phyloP scores from a whole-genome alignment of 1,140 invertebrate species.

The Zaprionus tsacasi region DNA sequence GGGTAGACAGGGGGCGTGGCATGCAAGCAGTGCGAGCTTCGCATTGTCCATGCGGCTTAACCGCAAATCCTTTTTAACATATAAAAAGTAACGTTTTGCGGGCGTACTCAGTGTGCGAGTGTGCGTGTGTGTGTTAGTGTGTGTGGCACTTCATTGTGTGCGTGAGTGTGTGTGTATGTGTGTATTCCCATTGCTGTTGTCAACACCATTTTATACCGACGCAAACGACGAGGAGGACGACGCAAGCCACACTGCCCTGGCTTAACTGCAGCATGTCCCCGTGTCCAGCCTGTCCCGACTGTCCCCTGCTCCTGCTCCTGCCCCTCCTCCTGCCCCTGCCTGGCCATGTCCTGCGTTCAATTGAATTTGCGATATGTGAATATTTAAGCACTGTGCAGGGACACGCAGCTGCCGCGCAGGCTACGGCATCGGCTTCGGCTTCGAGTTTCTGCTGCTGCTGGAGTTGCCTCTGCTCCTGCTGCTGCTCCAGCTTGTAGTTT shows the following conservation, averaged over 20 bases:
- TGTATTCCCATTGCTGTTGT: conserved; percentile 80
- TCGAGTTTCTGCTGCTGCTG: conserved; percentile 14
- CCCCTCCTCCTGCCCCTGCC: background rate
- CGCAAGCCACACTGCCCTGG: conserved; percentile 42
- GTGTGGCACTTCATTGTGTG: conserved; percentile 15
- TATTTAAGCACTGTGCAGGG: conserved; percentile 80
- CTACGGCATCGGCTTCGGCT: background rate
- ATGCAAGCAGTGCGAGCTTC: conserved; percentile 65
- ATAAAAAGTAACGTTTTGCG: conserved; percentile 80
- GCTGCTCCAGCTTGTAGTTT: conserved; percentile 32
- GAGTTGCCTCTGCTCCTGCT: background rate
- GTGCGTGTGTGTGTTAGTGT: background rate
- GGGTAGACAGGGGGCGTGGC: conserved; percentile 3
- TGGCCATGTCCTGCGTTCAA: conserved; percentile 62
- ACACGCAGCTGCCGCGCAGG: conserved; percentile 28
- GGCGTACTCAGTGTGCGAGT: background rate
- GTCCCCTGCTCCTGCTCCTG: background rate
- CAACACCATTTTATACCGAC: conserved; percentile 78
- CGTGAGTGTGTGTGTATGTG: conserved; percentile 41
- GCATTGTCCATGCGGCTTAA: conserved; percentile 77
- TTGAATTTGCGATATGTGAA: conserved; percentile 83
- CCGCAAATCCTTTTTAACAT: conserved; percentile 83
- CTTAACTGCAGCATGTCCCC: conserved; percentile 56
- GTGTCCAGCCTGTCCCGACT: background rate
- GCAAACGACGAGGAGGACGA: conserved; percentile 21